Evolutionary conservation across 2,797 vertebrate species (phyloP).

Genomic region (Hydrolagus colliei): DNA sequence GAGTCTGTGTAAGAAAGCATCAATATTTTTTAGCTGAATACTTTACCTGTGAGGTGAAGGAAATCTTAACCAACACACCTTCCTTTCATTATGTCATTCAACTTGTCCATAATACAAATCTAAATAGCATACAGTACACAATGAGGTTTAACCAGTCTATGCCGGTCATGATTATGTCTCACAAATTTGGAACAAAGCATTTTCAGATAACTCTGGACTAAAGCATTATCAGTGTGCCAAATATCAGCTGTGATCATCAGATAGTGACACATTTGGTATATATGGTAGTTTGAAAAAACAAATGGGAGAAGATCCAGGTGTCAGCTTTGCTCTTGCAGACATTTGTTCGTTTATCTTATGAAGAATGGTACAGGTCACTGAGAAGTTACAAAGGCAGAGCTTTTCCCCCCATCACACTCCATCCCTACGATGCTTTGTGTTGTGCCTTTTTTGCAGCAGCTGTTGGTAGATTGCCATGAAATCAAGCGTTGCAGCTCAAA

Average conservation of each 20-base stretch:
- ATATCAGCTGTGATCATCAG: neutral
- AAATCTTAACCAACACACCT: neutral
- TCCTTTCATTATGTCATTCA: neutral
- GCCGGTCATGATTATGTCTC: neutral
- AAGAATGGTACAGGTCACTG: neutral
- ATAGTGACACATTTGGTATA: neutral
- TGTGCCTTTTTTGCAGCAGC: too few species aligned
- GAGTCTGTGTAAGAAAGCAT: neutral
- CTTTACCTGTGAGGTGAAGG: neutral
- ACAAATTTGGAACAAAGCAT: neutral
- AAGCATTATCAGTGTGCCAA: neutral
- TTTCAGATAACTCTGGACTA: neutral
- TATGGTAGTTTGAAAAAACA: neutral
- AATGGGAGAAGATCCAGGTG: neutral
- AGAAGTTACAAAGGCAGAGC: neutral
- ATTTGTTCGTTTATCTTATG: neutral
- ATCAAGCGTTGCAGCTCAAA: neutral
- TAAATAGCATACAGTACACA: neutral
- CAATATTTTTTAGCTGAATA: neutral
- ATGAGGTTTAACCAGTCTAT: neutral
- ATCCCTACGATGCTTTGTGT: neutral
- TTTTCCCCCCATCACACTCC: too few species aligned
- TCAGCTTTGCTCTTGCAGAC: neutral
- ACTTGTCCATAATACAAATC: neutral
- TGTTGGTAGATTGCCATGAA: neutral